A percentile compares a stretch with the other conserved stretches of the same genome.
Evolutionary conservation across 1,140 invertebrate species (phyloP).

Genomic region (Druon quercuslanigerum): DNA sequence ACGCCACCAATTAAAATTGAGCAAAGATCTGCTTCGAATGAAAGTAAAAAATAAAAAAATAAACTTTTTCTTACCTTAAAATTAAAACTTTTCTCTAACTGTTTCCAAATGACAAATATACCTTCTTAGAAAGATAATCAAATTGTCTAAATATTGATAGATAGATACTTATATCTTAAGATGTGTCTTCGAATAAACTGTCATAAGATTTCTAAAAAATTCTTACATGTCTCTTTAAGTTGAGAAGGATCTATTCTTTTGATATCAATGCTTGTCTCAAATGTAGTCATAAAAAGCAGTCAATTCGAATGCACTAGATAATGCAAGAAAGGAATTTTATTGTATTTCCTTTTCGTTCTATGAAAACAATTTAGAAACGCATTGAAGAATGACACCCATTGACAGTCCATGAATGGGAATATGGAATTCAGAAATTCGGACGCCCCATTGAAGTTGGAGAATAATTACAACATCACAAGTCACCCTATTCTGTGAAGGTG

Average conservation of each 20-base stretch:
- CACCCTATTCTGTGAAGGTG: constrained; percentile 19
- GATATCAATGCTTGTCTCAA: not conserved
- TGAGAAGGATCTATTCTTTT: not conserved
- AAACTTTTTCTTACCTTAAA: no score
- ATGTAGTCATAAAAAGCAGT: not conserved
- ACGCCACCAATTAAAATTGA: no score
- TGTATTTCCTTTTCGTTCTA: not conserved
- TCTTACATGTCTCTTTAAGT: not conserved
- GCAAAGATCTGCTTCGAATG: no score
- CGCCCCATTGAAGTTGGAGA: constrained; percentile 14
- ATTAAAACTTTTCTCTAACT: no score
- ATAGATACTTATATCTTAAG: no score
- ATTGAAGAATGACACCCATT: not conserved
- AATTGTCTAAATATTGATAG: not conserved
- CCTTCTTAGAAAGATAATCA: not conserved
- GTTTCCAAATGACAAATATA: not conserved
- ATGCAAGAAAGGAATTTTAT: not conserved
- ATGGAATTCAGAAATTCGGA: constrained; percentile 6
- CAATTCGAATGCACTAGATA: not conserved
- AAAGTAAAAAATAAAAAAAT: no score
- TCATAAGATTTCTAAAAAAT: not conserved
- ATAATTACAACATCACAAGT: constrained; percentile 16
- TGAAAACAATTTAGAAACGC: not conserved
- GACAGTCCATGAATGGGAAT: not conserved
- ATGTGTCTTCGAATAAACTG: no score